Evolutionary conservation across 2,797 vertebrate genomes (phyloP), one percentile per base, ranked within the genome.

Genomic region (Sebastes diploproa): DNA sequence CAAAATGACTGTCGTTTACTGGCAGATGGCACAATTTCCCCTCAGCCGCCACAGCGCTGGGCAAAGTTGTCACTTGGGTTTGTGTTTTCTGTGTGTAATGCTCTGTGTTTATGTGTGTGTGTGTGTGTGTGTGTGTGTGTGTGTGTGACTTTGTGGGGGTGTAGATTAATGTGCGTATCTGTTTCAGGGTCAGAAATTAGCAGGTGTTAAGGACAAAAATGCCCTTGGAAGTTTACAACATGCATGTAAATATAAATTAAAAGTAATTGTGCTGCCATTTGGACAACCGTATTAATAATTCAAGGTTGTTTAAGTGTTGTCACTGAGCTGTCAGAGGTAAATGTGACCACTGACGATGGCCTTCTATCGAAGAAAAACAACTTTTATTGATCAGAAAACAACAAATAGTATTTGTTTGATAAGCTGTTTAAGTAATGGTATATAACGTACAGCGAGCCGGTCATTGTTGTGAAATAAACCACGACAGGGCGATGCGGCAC

Each of bases 21-120:
- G 88, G 89, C 94, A 94, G 92, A 94, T 94, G 94, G 91, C 84
- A 69, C 70, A 52, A 60, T 84, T 88, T 88, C 84, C 83, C 83
- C 81, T 91, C 84, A 81, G 85, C 81, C 62, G 18, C 84, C 54
- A 2, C 89, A 42, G 82, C 36, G 23, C 79, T 0, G 75, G 62
- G 77, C 76, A 81, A 66, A 88, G 71, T 69, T 65, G 58, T 82
- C 76, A 34, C 86, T 78, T 60, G 75, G 76, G 63, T 75, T 60
- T 69, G 83, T 75, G 69, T 60, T 79, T 66, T 80, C 25, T 72
- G 34, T 69, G 55, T 69, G 55, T 56, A 7, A 1, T 34, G 16
- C 56, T 61, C 20, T 20, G 58, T 11, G n/a, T 75, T 42, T 14
- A 14, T 61, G 42, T 11, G 18, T 65, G 64, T 69, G 65, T 50